Evolutionary conservation across 2,797 vertebrate species (phyloP), one percentile per base, ranked within the genome.

Genomic region (Apodemus agrarius): DNA sequence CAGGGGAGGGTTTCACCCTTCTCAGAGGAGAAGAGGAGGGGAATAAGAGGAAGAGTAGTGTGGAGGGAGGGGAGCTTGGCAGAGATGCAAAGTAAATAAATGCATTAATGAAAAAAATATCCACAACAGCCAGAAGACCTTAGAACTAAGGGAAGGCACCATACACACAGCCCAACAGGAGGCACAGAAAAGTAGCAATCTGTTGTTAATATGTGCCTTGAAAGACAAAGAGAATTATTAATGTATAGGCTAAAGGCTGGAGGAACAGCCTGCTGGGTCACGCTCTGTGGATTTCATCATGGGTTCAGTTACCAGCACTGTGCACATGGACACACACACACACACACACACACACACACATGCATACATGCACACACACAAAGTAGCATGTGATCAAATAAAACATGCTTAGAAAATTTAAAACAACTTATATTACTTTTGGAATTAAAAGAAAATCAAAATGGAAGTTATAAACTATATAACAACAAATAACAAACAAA

Each of bases 351-450:
- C 26, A 17, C 43, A 49, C 16, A 31, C 16, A 37, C 4, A n/a
- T 22, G 29, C n/a, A 82, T 22, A 59, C 80, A 82, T 21, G 40
- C n/a, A 40, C n/a, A 83, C 7, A 84, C 10, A 85, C 43, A 46
- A 22, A 82, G 43, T 83, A 83, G 67, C 17, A 43, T 82, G 6
- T 40, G 74, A 72, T 88, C 52, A 88, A 87, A 37, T 34, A 82
- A 72, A 82, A 82, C 61, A 74, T 74, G 34, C 52, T 93, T 93
- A 72, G 40, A 88, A 93, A 74, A 63, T 81, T 19, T 57, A 63
- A 93, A 63, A n/a, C 34, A 13, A 52, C 22, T 31, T 37, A 37
- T 31, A 54, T 80, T 46, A 82, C 24, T 78, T 54, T 72, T 89
- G 34, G 17, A 3, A 49, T 52, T 74, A 89, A 72, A 16, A 87